Evolutionary conservation across 2,888 invertebrate genomes (phyloP).

Genomic region (Athalia cordata): DNA sequence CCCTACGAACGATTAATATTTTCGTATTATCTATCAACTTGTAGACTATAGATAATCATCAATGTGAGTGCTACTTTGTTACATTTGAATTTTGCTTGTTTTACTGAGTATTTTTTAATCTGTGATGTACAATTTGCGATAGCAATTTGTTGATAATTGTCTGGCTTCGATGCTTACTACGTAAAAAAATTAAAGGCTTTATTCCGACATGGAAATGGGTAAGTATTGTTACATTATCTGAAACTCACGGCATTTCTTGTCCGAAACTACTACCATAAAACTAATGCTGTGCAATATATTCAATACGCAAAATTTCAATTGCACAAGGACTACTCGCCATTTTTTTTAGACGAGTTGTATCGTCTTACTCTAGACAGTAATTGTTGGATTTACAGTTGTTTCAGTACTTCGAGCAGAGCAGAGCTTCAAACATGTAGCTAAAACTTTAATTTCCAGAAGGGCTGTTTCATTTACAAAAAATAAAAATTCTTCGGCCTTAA

Average conservation of each 20-base stretch:
- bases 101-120: background rate
- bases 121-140: background rate
- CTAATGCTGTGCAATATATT: background rate
- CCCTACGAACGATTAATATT: no score
- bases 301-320: no score
- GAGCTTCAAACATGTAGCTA: background rate
- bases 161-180: constrained; percentile 10
- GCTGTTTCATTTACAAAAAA: constrained; percentile 37
- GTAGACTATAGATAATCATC: no score
- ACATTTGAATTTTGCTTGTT: background rate
- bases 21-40: background rate
- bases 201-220: constrained; percentile 69
- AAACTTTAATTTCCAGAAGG: constrained; percentile 10
- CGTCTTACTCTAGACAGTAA: background rate
- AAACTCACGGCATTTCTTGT: background rate
- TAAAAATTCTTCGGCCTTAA: background rate
- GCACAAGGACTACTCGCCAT: no score
- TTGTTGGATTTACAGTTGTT: background rate
- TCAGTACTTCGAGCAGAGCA: background rate
- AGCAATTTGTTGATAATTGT: constrained; percentile 32
- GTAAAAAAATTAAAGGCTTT: constrained; percentile 54
- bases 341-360: background rate
- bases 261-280: background rate
- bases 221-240: constrained; percentile 55
- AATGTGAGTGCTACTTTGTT: no score